These are phyloP conservation scores for Noctua pronuba DNA, from an alignment of 2,888 invertebrate genomes.

Conservation along the genomic window DNA sequence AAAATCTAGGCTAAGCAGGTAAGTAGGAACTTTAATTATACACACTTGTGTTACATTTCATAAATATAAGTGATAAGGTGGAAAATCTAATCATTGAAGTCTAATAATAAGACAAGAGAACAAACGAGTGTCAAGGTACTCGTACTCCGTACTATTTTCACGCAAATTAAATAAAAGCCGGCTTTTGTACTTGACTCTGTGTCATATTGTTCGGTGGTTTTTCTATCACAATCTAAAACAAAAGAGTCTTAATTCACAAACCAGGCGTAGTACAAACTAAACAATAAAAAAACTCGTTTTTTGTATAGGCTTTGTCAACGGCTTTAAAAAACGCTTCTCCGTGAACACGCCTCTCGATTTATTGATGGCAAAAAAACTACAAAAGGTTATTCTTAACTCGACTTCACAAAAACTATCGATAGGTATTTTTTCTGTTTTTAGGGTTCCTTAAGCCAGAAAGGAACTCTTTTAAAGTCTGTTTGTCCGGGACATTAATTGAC, in stretches of 20 bases:
- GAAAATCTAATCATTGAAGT: neutral
- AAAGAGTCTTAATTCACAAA: slow-evolving; percentile 41
- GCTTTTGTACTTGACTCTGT: neutral
- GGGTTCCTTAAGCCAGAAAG: neutral
- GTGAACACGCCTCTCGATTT: slow-evolving; percentile 70
- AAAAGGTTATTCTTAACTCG: slow-evolving; percentile 65
- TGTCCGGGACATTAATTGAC: neutral
- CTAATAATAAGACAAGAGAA: neutral
- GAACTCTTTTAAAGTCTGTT: neutral
- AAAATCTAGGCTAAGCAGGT: neutral
- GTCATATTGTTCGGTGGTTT: neutral
- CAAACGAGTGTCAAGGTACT: neutral
- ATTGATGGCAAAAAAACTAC: slow-evolving; percentile 65
- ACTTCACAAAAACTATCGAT: slow-evolving; percentile 44
- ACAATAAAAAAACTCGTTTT: slow-evolving; percentile 45
- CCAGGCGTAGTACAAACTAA: slow-evolving; percentile 12
- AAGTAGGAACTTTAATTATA: neutral
- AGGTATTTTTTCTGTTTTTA: neutral
- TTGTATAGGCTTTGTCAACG: slow-evolving; percentile 68
- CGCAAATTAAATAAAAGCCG: neutral
- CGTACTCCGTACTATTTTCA: neutral
- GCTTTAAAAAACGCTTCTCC: slow-evolving; percentile 65
- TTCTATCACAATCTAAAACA: slow-evolving; percentile 26
- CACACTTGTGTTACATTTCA: neutral
- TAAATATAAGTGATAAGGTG: neutral